phyloP scores from a whole-genome alignment of 2,888 invertebrate species.

The Julus scandinavius region DNA sequence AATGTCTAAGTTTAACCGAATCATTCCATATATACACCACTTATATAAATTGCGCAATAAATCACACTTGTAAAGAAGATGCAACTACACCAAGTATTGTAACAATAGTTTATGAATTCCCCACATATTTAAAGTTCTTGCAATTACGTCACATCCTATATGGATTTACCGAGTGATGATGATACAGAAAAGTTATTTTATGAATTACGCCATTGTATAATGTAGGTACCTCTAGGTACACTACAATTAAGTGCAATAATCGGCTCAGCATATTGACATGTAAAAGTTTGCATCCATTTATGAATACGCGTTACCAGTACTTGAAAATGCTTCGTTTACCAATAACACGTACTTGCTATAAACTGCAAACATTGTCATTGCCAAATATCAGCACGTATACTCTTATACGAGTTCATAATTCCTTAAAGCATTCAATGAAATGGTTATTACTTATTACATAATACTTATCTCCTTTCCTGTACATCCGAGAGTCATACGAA shows the following conservation, averaged over 20 bases:
- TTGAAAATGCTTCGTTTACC: neutral
- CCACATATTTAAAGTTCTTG: neutral
- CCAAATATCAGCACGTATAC: neutral
- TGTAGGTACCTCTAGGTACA: neutral
- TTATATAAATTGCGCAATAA: neutral
- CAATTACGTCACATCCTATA: neutral
- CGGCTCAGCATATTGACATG: neutral
- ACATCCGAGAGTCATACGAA: neutral
- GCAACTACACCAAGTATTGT: no score
- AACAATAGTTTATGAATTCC: neutral
- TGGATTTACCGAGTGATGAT: neutral
- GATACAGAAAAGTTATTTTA: neutral
- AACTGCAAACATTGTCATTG: neutral
- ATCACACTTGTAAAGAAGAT: neutral
- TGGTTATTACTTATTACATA: conserved; percentile 5
- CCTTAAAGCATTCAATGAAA: neutral
- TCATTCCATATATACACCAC: neutral
- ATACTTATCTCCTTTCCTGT: neutral
- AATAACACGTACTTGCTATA: conserved; percentile 27
- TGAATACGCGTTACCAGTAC: neutral
- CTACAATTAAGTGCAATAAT: neutral
- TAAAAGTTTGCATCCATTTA: neutral
- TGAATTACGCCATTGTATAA: neutral
- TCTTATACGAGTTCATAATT: neutral
- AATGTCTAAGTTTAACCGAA: neutral